Conservation (phyloP, 1,140 invertebrate genomes). For the Whitmania pigra region DNA sequence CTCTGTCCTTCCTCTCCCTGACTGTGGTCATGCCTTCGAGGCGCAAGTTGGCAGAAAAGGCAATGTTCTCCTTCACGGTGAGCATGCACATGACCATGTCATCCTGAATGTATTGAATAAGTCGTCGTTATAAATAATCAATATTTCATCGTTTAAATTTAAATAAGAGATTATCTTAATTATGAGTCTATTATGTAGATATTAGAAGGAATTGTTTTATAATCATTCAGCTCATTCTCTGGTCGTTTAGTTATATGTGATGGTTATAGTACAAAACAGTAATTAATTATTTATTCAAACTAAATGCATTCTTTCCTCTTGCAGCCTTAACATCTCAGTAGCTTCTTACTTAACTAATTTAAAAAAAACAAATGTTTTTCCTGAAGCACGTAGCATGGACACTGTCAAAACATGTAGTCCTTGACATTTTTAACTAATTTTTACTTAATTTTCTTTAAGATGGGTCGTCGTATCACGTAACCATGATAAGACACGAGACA, state of each 20-base stretch:
- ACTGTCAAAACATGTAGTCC: neutral
- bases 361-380: no score
- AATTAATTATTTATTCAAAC: no score
- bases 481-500: neutral
- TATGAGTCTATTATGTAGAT: neutral
- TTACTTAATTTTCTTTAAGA: neutral
- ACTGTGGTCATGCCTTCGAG: slow-evolving; percentile 28
- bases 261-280: no score
- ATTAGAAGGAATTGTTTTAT: neutral
- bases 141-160: neutral
- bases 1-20: slow-evolving; percentile 29
- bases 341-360: no score
- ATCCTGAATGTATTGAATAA: slow-evolving; percentile 19
- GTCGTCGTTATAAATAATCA: neutral
- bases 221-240: neutral
- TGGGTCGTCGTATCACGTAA: neutral
- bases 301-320: no score
- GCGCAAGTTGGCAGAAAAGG: slow-evolving; percentile 38
- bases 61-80: slow-evolving; percentile 35
- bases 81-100: slow-evolving; percentile 29
- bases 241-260: neutral
- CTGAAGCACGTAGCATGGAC: no score
- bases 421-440: neutral
- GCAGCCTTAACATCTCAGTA: no score
- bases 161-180: neutral